Base-by-base conservation (phyloP, 30 jellyfish, hydroid and myxozoan genomes). In the Catostylus mosaicus region DNA sequence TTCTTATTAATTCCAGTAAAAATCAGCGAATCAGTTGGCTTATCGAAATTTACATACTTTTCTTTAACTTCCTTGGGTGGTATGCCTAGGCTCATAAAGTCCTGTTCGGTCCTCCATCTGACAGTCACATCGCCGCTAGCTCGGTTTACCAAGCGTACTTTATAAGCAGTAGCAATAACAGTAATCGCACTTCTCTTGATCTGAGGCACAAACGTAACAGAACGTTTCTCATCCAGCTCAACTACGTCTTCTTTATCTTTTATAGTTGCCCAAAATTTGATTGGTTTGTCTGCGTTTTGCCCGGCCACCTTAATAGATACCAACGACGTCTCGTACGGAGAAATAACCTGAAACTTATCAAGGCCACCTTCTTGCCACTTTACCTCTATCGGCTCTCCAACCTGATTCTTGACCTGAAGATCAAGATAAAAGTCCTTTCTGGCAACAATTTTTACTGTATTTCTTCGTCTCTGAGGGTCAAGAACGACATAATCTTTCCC, bases 371-470 rank as follows among this genome's bases (percentile, higher is more conserved):
- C 59, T 27, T 65, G 27, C 91, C 91, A 80, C 18, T 16, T 48
- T 27, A 80, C 57, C 18, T 35, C 67, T 10, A 80, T 80, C n/a
- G 33, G 47, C 12, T 50, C 84, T 8, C 63, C 64, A 1, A 72
- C 84, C 56, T 67, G 37, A 57, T 80, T 80, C 52, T 67, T 54
- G 30, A 80, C 10, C 32, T 80, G 78, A 60, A 80, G 35, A 31
- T 66, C 68, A 43, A 80, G 27, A 23, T 27, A 67, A 36, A 38
- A 80, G 40, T 51, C 68, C 26, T 67, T 80, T 2, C 75, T 80
- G 35, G 75, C 84, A 65, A 7, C 66, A 0, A 67, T 71, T 37
- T n/a, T 23, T 16, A 30, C 45, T 5, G 47, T 29, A 1, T 18
- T 51, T 30, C 37, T 54, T 1, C 26, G 24, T 20, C 37, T 47